Evolutionary conservation across 53 echinoderm and acorn worm species (phyloP).

Genomic region (Holothuria leucospilota): DNA sequence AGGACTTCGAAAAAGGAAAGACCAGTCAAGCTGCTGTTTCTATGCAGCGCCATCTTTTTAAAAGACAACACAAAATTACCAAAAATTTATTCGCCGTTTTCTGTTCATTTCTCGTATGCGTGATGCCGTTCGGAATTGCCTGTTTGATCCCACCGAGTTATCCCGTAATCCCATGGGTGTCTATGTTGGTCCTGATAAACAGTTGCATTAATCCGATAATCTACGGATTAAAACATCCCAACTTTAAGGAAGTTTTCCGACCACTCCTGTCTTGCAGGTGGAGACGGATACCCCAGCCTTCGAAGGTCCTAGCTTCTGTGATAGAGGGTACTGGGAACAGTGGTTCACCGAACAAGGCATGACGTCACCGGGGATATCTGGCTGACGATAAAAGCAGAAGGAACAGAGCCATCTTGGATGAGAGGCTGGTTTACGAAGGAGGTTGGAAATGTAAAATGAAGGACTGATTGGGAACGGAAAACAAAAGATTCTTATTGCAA

Average conservation of each 20-base stretch:
- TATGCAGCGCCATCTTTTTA: conserved; percentile 34
- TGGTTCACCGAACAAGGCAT: too few species aligned
- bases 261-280: not conserved
- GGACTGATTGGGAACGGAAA: too few species aligned
- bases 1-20: not conserved
- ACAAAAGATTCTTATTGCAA: too few species aligned
- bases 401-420: too few species aligned
- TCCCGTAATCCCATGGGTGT: conserved; percentile 16
- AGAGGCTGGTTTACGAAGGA: too few species aligned
- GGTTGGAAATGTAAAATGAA: too few species aligned
- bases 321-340: not conserved
- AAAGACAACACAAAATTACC: conserved; percentile 31
- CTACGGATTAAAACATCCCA: conserved; percentile 27
- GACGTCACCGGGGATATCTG: too few species aligned
- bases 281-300: conserved; percentile 18
- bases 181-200: conserved; percentile 17
- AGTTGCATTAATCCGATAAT: conserved; percentile 25
- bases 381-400: too few species aligned
- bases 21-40: conserved; percentile 11
- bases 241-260: conserved; percentile 26
- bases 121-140: conserved; percentile 30
- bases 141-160: conserved; percentile 19
- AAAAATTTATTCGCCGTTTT: conserved; percentile 18
- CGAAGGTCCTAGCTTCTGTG: conserved; percentile 9
- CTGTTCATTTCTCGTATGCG: conserved; percentile 8